phyloP scores from a whole-genome alignment of 2,888 invertebrate genomes.

The Alitta virens region DNA sequence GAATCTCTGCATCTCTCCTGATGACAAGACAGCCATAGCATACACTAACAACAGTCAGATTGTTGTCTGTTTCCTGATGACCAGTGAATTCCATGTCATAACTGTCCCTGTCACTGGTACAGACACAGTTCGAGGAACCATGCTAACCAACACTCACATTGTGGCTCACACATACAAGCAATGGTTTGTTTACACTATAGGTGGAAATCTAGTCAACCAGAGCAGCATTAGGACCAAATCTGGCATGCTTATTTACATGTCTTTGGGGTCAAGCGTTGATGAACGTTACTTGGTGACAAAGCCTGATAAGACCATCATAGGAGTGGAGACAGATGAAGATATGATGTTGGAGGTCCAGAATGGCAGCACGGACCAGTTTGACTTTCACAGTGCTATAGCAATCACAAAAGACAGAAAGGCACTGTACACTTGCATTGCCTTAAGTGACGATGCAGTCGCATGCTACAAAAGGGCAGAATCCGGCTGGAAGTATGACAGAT shows the following conservation, averaged over 20 bases:
- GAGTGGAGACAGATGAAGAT: slow-evolving; percentile 41
- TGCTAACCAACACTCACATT: slow-evolving; percentile 46
- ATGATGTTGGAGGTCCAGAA: slow-evolving; percentile 48
- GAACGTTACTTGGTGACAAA: slow-evolving; percentile 30
- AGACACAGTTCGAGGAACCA: slow-evolving; percentile 44
- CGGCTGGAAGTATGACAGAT: slow-evolving; percentile 47
- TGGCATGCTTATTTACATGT: slow-evolving; percentile 34
- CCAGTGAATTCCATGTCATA: slow-evolving; percentile 68
- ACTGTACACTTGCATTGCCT: slow-evolving; percentile 54
- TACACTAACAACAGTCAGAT: slow-evolving; percentile 95
- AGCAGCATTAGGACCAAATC: slow-evolving; percentile 22
- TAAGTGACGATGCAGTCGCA: slow-evolving; percentile 52
- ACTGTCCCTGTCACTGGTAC: slow-evolving; percentile 18
- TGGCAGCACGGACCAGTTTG: slow-evolving; percentile 38
- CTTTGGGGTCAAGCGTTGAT: slow-evolving; percentile 27
- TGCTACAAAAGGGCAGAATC: slow-evolving; percentile 41
- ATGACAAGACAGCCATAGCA: slow-evolving; percentile 93
- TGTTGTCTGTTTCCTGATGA: slow-evolving; percentile 85
- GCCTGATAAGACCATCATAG: slow-evolving; percentile 29
- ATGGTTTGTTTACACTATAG: slow-evolving; percentile 41
- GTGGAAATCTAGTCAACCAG: slow-evolving; percentile 7
- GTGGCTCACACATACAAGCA: slow-evolving; percentile 45
- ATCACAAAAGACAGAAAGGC: slow-evolving; percentile 36
- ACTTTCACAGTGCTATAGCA: slow-evolving; percentile 55
- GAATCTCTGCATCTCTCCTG: slow-evolving; percentile 84